Percentiles rank a stretch among this genome's conserved stretches.
phyloP scores from a whole-genome alignment of 2,113 vertebrate species.

The Perca flavescens region DNA sequence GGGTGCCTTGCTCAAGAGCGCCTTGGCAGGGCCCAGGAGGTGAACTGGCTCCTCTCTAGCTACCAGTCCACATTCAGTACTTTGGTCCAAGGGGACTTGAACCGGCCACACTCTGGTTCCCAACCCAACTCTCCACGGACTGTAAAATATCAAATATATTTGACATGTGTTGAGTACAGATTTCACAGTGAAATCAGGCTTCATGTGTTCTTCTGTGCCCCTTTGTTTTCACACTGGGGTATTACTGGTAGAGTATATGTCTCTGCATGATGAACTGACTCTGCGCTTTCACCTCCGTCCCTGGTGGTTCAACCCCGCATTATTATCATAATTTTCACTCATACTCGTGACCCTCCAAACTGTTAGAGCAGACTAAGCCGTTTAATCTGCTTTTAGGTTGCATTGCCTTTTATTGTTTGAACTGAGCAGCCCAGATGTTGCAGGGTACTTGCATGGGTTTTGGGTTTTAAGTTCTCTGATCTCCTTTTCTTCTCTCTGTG shows the following conservation, averaged over 20 bases:
- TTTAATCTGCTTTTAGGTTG: constrained; percentile 68
- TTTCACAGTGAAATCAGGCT: neutral
- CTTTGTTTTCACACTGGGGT: neutral
- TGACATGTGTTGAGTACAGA: neutral
- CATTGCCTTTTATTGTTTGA: constrained; percentile 47
- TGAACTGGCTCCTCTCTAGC: too few relatives aligned
- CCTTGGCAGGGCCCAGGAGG: too few relatives aligned
- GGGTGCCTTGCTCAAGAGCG: too few relatives aligned
- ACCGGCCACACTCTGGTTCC: too few relatives aligned
- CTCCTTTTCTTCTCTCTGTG: neutral
- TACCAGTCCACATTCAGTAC: too few relatives aligned
- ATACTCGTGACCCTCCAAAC: neutral
- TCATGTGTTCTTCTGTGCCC: neutral
- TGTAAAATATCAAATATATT: too few relatives aligned
- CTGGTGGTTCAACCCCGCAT: neutral
- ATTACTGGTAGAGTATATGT: neutral
- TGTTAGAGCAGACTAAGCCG: constrained; percentile 28
- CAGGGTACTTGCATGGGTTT: constrained; percentile 10
- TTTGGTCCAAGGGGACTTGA: too few relatives aligned
- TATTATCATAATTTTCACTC: constrained; percentile 4
- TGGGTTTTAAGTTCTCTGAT: constrained; percentile 6
- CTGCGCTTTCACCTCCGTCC: neutral
- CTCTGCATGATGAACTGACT: neutral
- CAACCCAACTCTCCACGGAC: too few relatives aligned
- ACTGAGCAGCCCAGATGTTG: constrained; percentile 62